phyloP scores from a whole-genome alignment of 2,797 vertebrate genomes.

The Mareca penelope region DNA sequence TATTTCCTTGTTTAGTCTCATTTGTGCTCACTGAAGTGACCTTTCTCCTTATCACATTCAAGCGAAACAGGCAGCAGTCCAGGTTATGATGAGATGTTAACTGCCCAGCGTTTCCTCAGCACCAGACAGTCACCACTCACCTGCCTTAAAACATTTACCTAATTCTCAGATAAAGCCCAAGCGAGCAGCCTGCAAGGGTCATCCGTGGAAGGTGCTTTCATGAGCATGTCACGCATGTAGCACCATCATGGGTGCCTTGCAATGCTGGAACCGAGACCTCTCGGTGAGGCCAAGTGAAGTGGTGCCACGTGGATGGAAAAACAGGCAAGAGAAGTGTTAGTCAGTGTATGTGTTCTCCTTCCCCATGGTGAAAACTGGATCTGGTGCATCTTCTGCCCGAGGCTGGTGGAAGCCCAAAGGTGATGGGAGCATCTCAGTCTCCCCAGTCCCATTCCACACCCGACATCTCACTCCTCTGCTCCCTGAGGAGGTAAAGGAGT shows the following conservation, averaged over 20 bases:
- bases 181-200: neutral
- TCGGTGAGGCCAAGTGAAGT: neutral
- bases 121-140: neutral
- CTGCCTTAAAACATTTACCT: neutral
- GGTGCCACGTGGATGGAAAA: accelerated
- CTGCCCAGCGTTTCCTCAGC: neutral
- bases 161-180: neutral
- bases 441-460: accelerated
- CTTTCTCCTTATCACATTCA: neutral
- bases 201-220: neutral
- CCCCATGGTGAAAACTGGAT: neutral
- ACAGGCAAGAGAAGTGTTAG: neutral
- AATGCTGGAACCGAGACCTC: neutral
- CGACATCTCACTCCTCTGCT: neutral
- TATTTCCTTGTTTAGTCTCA: neutral
- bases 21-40: neutral
- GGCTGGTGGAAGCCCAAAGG: neutral
- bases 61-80: neutral
- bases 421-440: neutral
- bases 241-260: neutral
- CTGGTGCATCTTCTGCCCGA: neutral
- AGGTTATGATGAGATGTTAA: neutral
- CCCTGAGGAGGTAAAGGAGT: neutral
- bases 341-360: neutral
- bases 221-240: accelerated